phyloP scores from a whole-genome alignment of 2,113 vertebrate genomes.

The Rhombomys opimus region DNA sequence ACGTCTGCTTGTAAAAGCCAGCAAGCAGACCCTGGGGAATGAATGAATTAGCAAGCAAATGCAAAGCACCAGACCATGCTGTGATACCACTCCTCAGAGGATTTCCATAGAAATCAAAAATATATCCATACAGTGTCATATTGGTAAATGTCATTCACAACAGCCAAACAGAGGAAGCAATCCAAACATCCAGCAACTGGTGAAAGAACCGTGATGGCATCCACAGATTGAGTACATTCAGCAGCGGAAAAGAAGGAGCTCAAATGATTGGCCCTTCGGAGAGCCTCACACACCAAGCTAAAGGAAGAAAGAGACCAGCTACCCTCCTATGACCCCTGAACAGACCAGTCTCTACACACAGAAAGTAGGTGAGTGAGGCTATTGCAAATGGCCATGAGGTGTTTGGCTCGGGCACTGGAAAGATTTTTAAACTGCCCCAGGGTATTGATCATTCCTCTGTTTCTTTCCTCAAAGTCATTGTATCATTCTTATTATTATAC shows the following conservation, averaged over 20 bases:
- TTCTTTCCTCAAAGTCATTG: neutral
- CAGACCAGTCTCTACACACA: neutral
- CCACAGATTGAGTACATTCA: no score
- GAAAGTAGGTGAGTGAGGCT: neutral
- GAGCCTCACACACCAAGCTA: neutral
- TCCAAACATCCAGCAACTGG: neutral
- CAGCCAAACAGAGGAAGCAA: neutral
- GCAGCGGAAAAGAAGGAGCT: neutral
- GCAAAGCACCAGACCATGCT: no score
- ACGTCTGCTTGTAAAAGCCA: no score
- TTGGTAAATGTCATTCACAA: neutral
- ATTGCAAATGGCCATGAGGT: neutral
- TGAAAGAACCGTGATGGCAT: neutral
- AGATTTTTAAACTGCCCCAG: neutral
- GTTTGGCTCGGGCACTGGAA: neutral
- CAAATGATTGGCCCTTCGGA: accelerated
- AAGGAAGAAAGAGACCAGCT: neutral
- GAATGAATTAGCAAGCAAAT: no score
- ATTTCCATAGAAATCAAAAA: neutral
- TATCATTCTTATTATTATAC: neutral
- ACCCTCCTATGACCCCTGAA: neutral
- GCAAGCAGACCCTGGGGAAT: no score
- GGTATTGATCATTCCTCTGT: neutral
- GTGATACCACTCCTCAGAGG: neutral
- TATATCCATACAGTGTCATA: neutral